phyloP scores from a whole-genome alignment of 2,797 vertebrate species.

The Coccyzus lansbergi region DNA sequence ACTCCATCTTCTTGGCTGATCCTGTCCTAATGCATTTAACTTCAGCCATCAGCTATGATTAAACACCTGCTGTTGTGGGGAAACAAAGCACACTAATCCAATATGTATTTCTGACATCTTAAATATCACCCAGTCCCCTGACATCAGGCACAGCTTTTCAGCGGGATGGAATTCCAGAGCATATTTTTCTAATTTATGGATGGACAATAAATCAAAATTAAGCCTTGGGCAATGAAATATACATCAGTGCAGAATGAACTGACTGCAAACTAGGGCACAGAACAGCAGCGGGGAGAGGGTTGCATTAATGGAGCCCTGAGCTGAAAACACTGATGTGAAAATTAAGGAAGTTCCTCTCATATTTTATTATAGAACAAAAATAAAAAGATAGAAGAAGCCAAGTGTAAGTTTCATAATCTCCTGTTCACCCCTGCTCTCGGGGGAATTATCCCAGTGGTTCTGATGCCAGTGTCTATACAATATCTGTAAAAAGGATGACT shows the following conservation, averaged over 20 bases:
- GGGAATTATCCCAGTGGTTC: not conserved
- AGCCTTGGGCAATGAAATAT: constrained; percentile 99
- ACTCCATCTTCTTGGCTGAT: constrained; percentile 90
- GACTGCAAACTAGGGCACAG: constrained; percentile 93
- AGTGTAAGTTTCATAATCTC: not conserved
- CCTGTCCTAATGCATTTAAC: constrained; percentile 99
- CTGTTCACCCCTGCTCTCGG: not conserved
- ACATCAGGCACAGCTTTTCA: constrained; percentile 93
- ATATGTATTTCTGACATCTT: constrained; percentile 99
- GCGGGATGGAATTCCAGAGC: constrained; percentile 97
- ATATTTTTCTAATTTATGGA: constrained; percentile 99
- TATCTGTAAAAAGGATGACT: not conserved
- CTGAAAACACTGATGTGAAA: constrained; percentile 71
- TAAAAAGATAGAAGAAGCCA: not conserved
- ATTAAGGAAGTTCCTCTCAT: constrained; percentile 74
- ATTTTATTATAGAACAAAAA: constrained; percentile 66
- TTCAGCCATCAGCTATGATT: constrained; percentile 99
- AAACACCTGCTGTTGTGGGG: constrained; percentile 99
- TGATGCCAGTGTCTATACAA: not conserved
- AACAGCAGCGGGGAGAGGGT: constrained; percentile 83
- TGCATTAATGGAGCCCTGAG: constrained; percentile 83
- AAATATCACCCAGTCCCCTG: constrained; percentile 99
- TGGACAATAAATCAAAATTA: constrained; percentile 99
- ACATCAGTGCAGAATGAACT: constrained; percentile 95
- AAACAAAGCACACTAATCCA: constrained; percentile 99